Conservation (phyloP, 1,140 invertebrate species). For the Cepaea nemoralis region DNA sequence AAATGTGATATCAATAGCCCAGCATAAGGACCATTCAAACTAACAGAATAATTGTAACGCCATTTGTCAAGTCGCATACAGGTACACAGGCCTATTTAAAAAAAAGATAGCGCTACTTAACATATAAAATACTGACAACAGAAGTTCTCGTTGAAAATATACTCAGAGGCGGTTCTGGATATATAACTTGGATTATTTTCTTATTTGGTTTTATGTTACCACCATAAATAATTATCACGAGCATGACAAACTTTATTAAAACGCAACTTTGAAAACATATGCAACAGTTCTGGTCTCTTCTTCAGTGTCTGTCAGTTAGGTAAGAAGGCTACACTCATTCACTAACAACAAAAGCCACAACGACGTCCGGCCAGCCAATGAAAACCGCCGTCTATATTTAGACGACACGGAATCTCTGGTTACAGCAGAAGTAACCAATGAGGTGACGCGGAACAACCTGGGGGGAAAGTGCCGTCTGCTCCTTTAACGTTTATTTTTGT, state of each 20-base stretch:
- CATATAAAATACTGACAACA: background rate
- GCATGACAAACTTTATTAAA: background rate
- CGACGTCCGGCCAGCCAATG: background rate
- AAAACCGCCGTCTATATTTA: constrained; percentile 8
- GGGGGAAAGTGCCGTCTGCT: background rate
- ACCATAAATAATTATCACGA: background rate
- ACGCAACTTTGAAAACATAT: background rate
- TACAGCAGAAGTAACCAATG: constrained; percentile 5
- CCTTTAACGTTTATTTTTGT: background rate
- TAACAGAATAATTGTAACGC: background rate
- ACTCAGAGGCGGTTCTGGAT: background rate
- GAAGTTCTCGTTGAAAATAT: background rate
- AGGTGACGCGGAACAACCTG: background rate
- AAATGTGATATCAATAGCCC: constrained; percentile 2
- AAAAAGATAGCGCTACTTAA: background rate
- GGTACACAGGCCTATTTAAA: background rate
- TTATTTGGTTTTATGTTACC: background rate
- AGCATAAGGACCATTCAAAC: background rate
- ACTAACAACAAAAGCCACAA: background rate
- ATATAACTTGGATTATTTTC: background rate
- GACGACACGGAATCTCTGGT: background rate
- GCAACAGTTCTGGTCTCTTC: background rate
- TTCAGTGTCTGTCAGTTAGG: background rate
- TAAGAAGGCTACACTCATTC: constrained; percentile 14
- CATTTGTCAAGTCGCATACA: background rate